A percentile compares a stretch with the other conserved stretches of the same genome.
phyloP scores from a whole-genome alignment of 2,888 invertebrate species.

The Andrena minutula region DNA sequence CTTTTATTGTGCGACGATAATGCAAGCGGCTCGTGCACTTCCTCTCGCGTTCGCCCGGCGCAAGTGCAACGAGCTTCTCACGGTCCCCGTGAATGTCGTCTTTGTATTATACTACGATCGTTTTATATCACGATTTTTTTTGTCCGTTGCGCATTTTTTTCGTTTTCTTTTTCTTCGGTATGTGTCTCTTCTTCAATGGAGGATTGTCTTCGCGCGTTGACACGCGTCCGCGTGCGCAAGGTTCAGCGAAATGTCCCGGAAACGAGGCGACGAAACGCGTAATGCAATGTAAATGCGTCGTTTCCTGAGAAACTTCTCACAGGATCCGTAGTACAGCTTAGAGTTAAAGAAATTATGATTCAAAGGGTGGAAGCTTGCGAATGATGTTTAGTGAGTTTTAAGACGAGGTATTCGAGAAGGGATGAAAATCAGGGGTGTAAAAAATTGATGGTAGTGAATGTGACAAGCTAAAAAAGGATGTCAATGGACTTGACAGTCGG shows the following conservation, averaged over 20 bases:
- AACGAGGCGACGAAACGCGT: conserved; percentile 13
- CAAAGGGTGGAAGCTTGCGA: not conserved
- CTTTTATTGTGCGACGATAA: conserved; percentile 42
- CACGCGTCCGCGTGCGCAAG: conserved; percentile 41
- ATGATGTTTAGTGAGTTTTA: too few species aligned
- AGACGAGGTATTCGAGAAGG: too few species aligned
- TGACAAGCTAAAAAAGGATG: not conserved
- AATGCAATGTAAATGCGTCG: conserved; percentile 28
- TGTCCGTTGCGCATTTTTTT: not conserved
- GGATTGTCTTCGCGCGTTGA: conserved; percentile 65
- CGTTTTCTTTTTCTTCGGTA: not conserved
- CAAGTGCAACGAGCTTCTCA: conserved; percentile 26
- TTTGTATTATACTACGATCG: conserved; percentile 61
- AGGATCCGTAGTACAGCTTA: not conserved
- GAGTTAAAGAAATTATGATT: not conserved
- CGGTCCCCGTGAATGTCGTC: conserved; percentile 28
- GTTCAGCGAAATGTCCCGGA: conserved; percentile 35
- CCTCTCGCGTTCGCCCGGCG: not conserved
- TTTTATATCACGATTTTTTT: conserved; percentile 7
- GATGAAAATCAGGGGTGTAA: too few species aligned
- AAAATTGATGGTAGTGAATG: too few species aligned
- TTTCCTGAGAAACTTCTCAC: not conserved
- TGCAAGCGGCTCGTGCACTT: conserved; percentile 33
- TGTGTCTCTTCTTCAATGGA: conserved; percentile 40
- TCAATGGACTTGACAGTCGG: not conserved